A percentile compares a stretch with the other conserved stretches of the same genome.
Evolutionary conservation across 2,113 vertebrate species (phyloP).

Genomic region (Hippocampus guttulatus): DNA sequence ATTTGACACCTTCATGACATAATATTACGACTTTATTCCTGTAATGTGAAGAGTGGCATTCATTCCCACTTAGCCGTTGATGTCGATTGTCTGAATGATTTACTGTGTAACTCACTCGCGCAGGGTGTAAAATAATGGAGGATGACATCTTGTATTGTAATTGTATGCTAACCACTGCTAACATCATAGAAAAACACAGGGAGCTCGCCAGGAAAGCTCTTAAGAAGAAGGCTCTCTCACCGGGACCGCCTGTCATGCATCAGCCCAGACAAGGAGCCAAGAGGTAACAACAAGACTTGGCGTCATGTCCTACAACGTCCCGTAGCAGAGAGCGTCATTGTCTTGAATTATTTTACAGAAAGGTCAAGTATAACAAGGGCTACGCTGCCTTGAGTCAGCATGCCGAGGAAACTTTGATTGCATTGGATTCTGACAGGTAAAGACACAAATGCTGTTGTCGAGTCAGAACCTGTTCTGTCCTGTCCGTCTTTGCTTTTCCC

Average conservation of each 20-base stretch:
- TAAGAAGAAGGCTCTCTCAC: conserved; percentile 83
- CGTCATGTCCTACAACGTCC: not conserved
- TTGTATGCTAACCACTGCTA: not conserved
- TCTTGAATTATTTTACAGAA: conserved; percentile 45
- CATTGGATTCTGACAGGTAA: conserved; percentile 91
- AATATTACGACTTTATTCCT: no score
- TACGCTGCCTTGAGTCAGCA: conserved; percentile 86
- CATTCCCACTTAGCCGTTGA: not conserved
- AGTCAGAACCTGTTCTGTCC: not conserved
- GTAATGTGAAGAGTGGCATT: no score
- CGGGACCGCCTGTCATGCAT: conserved; percentile 61
- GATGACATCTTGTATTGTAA: not conserved
- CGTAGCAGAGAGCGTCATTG: not conserved
- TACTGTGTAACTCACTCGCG: conserved; percentile 19
- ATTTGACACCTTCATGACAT: no score
- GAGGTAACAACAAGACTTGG: conserved; percentile 70
- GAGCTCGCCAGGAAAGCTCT: conserved; percentile 84
- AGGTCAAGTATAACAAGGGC: conserved; percentile 89
- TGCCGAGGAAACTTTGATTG: conserved; percentile 83
- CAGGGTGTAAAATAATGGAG: not conserved
- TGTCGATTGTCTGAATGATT: not conserved
- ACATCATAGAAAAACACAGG: conserved; percentile 79
- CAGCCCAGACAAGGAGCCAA: conserved; percentile 73
- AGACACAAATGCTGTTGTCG: not conserved
- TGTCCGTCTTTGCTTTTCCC: no score